Conservation (phyloP, 2,888 invertebrate genomes). For the Caenorhabditis sinica region DNA sequence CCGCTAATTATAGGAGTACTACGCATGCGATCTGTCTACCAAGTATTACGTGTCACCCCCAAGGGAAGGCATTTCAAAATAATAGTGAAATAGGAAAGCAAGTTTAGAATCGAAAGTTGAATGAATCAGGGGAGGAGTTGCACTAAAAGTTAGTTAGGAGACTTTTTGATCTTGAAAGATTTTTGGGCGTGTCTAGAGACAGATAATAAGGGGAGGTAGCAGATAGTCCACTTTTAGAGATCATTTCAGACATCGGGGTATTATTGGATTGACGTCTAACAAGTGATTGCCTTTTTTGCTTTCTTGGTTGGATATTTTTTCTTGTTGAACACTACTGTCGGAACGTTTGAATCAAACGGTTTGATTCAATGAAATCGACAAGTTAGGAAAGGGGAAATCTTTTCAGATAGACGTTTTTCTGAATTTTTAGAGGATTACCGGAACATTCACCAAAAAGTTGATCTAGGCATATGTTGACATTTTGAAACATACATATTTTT, state of each 20-base stretch:
- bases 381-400: too few relatives aligned
- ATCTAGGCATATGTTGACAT: too few relatives aligned
- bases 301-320: too few relatives aligned
- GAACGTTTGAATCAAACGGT: too few relatives aligned
- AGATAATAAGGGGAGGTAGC: neutral
- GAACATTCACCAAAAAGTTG: too few relatives aligned
- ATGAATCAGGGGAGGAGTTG: neutral
- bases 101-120: neutral
- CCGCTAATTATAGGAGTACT: conserved; percentile 31
- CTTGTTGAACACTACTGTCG: too few relatives aligned
- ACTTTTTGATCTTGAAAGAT: conserved; percentile 7
- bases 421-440: too few relatives aligned
- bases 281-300: neutral
- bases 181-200: neutral
- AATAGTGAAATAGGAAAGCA: neutral
- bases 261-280: conserved; percentile 18
- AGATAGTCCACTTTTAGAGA: conserved; percentile 21
- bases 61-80: too few relatives aligned
- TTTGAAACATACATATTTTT: too few relatives aligned
- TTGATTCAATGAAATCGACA: too few relatives aligned
- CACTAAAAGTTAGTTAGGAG: neutral
- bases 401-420: too few relatives aligned
- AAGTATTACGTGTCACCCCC: neutral
- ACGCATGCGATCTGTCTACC: conserved; percentile 5
- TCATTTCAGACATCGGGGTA: conserved; percentile 7